phyloP scores from a whole-genome alignment of 2,113 vertebrate genomes.

The Nycticebus coucang region DNA sequence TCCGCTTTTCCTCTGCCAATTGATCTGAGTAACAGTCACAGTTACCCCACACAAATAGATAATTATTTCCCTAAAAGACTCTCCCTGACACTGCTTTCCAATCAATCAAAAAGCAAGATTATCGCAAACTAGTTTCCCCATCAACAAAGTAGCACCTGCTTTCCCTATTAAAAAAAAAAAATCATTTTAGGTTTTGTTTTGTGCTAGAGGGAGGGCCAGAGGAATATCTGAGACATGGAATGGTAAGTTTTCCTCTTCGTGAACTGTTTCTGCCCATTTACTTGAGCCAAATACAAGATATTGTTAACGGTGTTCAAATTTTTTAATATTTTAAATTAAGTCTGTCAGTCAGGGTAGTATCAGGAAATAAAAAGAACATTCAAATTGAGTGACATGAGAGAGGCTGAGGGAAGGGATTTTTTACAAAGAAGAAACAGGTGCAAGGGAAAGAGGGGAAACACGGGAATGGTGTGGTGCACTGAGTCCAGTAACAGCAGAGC shows the following conservation, averaged over 20 bases:
- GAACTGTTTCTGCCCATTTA: not conserved
- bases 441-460: not conserved
- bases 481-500: rapidly evolving
- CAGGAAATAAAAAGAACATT: not conserved
- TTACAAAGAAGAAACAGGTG: not conserved
- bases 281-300: not conserved
- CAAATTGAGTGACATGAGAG: not conserved
- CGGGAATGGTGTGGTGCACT: rapidly evolving
- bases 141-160: not conserved
- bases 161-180: not conserved
- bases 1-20: not conserved
- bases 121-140: not conserved
- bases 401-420: not conserved
- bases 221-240: not conserved
- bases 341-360: not conserved
- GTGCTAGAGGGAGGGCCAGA: not conserved
- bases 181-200: not conserved
- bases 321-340: not conserved
- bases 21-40: not conserved
- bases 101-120: not conserved
- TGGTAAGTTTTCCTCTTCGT: not conserved
- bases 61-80: not conserved
- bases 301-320: not conserved
- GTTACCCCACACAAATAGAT: not conserved
- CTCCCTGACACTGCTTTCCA: not conserved